These are phyloP conservation scores for Germaria angustata DNA, from an alignment of 2,888 invertebrate species.

Conservation along the genomic window DNA sequence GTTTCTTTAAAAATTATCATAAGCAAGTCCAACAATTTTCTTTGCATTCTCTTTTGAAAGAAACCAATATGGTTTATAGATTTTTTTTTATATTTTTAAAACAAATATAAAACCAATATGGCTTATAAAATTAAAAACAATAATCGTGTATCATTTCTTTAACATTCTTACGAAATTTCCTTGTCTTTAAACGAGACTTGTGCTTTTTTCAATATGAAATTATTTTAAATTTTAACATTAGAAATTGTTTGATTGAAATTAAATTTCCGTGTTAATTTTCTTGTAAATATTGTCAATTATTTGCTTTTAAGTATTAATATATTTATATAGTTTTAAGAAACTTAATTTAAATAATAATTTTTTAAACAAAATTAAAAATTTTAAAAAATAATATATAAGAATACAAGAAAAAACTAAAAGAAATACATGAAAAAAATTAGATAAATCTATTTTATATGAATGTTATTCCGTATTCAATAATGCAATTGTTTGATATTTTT, in stretches of 20 bases:
- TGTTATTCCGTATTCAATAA: not conserved
- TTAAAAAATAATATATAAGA: slow-evolving; percentile 33
- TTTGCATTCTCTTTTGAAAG: not conserved
- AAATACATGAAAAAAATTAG: not conserved
- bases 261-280: not conserved
- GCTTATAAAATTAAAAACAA: not conserved
- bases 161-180: too few relatives aligned
- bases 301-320: slow-evolving; percentile 11
- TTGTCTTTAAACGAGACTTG: not conserved
- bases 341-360: not conserved
- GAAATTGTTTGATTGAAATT: not conserved
- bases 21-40: not conserved
- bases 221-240: not conserved
- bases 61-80: slow-evolving; percentile 21
- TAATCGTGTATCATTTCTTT: not conserved
- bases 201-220: not conserved
- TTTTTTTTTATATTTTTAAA: slow-evolving; percentile 9
- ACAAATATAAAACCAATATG: slow-evolving; percentile 10
- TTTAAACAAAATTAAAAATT: slow-evolving; percentile 13
- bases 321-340: not conserved
- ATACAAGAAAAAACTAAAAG: slow-evolving; percentile 15
- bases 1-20: slow-evolving; percentile 17
- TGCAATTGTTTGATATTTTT: slow-evolving; percentile 4
- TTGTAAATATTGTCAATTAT: not conserved
- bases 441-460: not conserved